A percentile compares a stretch with the other conserved stretches of the same genome.
Evolutionary conservation across 2,888 invertebrate species (phyloP).

Genomic region (Rhamnusium bicolor): DNA sequence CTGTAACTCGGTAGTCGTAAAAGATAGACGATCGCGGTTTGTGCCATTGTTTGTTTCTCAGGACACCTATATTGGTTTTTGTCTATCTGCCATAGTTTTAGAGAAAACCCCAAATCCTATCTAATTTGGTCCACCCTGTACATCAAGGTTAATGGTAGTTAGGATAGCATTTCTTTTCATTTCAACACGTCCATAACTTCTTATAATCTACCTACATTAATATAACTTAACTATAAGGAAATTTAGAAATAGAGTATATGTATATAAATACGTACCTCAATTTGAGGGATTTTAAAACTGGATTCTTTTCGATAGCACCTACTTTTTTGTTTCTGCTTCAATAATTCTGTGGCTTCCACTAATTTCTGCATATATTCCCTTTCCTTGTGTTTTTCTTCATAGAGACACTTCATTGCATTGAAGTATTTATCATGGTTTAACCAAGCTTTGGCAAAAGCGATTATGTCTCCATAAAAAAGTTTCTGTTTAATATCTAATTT

Average conservation of each 20-base stretch:
- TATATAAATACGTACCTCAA: slow-evolving; percentile 25
- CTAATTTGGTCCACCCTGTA: too few relatives aligned
- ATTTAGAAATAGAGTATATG: not conserved
- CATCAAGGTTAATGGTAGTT: too few relatives aligned
- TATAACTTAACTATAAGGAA: not conserved
- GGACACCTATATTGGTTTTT: too few relatives aligned
- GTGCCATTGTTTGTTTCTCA: too few relatives aligned
- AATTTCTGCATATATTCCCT: slow-evolving; percentile 30
- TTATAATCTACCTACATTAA: too few relatives aligned
- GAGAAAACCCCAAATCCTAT: too few relatives aligned
- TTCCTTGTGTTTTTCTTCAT: slow-evolving; percentile 26
- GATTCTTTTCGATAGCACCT: slow-evolving; percentile 8
- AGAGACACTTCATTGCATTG: not conserved
- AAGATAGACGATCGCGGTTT: too few relatives aligned
- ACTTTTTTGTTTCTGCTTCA: slow-evolving; percentile 27
- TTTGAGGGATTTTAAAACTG: slow-evolving; percentile 28
- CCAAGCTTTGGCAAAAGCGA: slow-evolving; percentile 38
- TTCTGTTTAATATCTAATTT: slow-evolving; percentile 22
- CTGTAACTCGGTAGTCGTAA: too few relatives aligned
- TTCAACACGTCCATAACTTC: too few relatives aligned
- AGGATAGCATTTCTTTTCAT: too few relatives aligned
- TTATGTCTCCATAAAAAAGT: slow-evolving; percentile 35
- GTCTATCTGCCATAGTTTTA: too few relatives aligned
- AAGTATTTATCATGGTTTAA: slow-evolving; percentile 30
- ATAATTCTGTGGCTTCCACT: slow-evolving; percentile 25